Evolutionary conservation across 2,888 invertebrate genomes (phyloP), one percentile per base, ranked within the genome.

Genomic region (Mellilla xanthometata): DNA sequence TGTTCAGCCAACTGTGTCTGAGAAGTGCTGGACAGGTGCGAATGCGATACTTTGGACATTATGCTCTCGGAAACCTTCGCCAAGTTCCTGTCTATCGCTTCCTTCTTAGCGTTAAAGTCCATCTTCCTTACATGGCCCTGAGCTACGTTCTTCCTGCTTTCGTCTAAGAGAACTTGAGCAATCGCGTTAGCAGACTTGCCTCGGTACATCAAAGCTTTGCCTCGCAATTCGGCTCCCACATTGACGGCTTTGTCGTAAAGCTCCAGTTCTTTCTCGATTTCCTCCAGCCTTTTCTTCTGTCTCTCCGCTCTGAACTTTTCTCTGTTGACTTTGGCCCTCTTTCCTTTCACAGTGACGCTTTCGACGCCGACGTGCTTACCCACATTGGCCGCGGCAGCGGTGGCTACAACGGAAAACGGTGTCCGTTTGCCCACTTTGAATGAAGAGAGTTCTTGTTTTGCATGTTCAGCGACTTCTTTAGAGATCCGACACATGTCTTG

Each of bases 181-280:
- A 96, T 96, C 31, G 93, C 93, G 66, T 91, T 93, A 3, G 95
- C 95, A 2, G 95, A 95, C 88, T 94, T 95, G 35, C 95, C 95
- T 62, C 93, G 91, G 32, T 94, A 92, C 75, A 91, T 79, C 72
- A 90, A 83, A 52, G 92, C 91, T 68, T 84, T 86, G 50, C 90
- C 77, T 74, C 84, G 90, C 50, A 91, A 74, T 62, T 91, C 91
- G 56, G 86, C 76, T 58, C 88, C 82, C 13, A 90, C 85, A 46
- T 82, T 82, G 39, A 81, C 84, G 54, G 79, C 82, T 28, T 77
- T 73, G 59, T 91, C 86, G 33, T 90, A 73, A 34, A 74, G 64
- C 32, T 83, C 79, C 1, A 85, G 61, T 44, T 83, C 77, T 27
- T 70, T 83, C 43, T 83, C 77, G 30, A 81, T 79, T 64, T 88